Percentiles rank a stretch among this genome's conserved stretches.
Conservation (phyloP, 53 echinoderm and acorn worm species). For the Astropecten irregularis region DNA sequence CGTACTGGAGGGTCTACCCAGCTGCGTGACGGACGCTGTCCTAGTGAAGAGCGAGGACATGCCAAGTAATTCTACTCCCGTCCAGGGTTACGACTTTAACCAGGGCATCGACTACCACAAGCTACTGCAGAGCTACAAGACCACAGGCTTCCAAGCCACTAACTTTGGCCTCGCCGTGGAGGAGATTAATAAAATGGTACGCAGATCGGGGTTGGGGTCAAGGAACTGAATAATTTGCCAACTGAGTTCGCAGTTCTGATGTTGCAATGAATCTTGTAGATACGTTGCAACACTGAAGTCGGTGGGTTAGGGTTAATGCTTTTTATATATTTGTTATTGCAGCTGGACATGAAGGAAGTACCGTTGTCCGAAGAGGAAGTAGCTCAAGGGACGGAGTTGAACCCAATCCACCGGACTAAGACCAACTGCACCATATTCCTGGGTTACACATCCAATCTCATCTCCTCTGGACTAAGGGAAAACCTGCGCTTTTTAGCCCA, state of each 20-base stretch:
- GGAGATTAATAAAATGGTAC: constrained; percentile 96
- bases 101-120: constrained; percentile 88
- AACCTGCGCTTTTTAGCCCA: constrained; percentile 80
- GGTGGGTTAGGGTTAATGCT: too few relatives aligned
- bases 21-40: constrained; percentile 63
- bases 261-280: neutral
- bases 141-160: constrained; percentile 93
- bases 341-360: constrained; percentile 76
- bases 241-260: too few relatives aligned
- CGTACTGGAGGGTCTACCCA: constrained; percentile 9
- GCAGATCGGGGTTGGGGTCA: neutral
- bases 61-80: constrained; percentile 82
- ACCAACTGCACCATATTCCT: constrained; percentile 98
- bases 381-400: constrained; percentile 62
- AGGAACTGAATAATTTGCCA: too few relatives aligned
- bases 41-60: constrained; percentile 73
- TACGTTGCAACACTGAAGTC: too few relatives aligned
- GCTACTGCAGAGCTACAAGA: constrained; percentile 81
- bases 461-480: constrained; percentile 87
- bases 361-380: constrained; percentile 74
- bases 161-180: constrained; percentile 90
- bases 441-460: constrained; percentile 91
- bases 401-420: constrained; percentile 73
- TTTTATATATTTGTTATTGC: too few relatives aligned
- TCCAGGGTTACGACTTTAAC: constrained; percentile 98